Base-by-base conservation (phyloP, 2,888 invertebrate genomes). In the Drosophila barbarae region DNA sequence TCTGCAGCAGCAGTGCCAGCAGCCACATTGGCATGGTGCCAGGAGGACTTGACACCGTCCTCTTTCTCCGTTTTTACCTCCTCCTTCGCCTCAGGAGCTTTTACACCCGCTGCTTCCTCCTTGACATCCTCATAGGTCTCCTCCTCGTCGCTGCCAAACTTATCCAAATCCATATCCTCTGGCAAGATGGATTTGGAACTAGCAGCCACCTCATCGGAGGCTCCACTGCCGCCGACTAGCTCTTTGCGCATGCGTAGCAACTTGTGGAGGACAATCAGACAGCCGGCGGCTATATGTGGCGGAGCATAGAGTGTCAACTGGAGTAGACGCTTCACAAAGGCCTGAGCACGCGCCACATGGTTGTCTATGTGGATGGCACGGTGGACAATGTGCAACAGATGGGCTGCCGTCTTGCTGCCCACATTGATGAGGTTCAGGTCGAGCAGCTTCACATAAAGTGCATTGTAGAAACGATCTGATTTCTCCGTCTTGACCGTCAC, bases 371-470 rank as follows among this genome's bases (percentile, higher is more conserved):
- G 93, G 79, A 98, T 90, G 41, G 97, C 94, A 87, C 95, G 95
- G 90, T 94, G 97, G 21, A 98, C 89, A 59, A 99, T 92, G 84
- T 96, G 97, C 73, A 98, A 91, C 74, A 98, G 93, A 71, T 97
- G 92, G 1, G 96, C 94, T 0, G 95, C 93, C 12, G 92, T 92
- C 88, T 92, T 92, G 10, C 90, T 89, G 13, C 89, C 89, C 59
- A 88, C 77, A n/a, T 85, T 82, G 6, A 91, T 90, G 58, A 96
- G 88, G 58, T 94, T 93, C 0, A 95, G 91, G 87, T 96, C 96
- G 0, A 94, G 88, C 59, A 99, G 88, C 87, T 98, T 98, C 23
- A 93, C 92, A 87, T 99, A 99, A 35, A 99, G 91, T 1, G 97
- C 95, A 65, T 93, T 93, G 90, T 98, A 98, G 90, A 94, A 97